These are phyloP conservation scores for Heteropelma amictum DNA, from an alignment of 2,888 invertebrate genomes.

Conservation along the genomic window DNA sequence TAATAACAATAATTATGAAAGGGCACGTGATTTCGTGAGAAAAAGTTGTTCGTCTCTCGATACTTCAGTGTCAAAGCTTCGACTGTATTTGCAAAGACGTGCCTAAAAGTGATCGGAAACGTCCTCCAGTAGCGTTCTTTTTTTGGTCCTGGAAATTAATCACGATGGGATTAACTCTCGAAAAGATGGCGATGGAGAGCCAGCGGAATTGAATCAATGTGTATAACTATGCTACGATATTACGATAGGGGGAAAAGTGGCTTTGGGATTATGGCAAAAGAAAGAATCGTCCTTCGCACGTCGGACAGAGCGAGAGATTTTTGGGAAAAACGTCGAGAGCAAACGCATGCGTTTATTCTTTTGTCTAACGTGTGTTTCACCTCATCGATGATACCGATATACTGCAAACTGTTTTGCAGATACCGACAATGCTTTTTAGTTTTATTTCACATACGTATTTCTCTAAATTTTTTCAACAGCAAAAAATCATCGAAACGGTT, in stretches of 20 bases:
- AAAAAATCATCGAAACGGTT: no score
- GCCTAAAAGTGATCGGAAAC: not conserved
- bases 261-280: slow-evolving; percentile 35
- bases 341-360: slow-evolving; percentile 29
- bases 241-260: slow-evolving; percentile 34
- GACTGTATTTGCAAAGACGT: not conserved
- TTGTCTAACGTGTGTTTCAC: slow-evolving; percentile 46
- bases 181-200: slow-evolving; percentile 32
- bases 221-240: slow-evolving; percentile 27
- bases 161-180: slow-evolving; percentile 54
- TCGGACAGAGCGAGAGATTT: slow-evolving; percentile 18
- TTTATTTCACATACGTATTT: no score
- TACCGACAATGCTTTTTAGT: no score
- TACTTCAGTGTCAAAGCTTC: no score
- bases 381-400: slow-evolving; percentile 18
- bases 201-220: slow-evolving; percentile 7
- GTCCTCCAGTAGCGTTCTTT: slow-evolving; percentile 6
- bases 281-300: slow-evolving; percentile 37
- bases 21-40: not conserved
- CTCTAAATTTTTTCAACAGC: no score
- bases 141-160: slow-evolving; percentile 42
- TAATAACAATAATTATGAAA: not conserved
- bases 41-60: not conserved
- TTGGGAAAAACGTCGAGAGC: slow-evolving; percentile 25
- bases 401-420: no score